Evolutionary conservation across 1,140 invertebrate genomes (phyloP), one percentile per base, ranked within the genome.

Genomic region (Leptinotarsa undecemlineata): DNA sequence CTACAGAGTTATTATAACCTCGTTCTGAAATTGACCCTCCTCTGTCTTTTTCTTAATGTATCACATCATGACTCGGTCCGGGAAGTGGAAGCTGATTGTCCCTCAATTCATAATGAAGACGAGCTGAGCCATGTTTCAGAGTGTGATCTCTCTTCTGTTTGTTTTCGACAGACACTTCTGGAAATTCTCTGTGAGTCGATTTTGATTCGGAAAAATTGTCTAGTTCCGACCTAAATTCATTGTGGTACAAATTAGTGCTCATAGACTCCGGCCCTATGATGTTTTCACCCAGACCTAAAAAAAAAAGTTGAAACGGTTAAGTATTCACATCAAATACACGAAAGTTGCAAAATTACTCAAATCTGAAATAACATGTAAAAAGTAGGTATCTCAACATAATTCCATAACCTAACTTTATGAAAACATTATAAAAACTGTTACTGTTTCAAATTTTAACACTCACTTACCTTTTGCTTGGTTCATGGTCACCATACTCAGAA

Each of bases 51-150:
- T 33, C 26, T 67, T 67, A 5, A 70, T 33, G 26, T 26, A 26
- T 70, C 13, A 33, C 21, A 70, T 48, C 68, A 48, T 33, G 68
- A 48, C 47, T 70, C n/a, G 68, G 48, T n/a, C 33, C 42, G 42
- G 48, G 68, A 15, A 70, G 21, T n/a, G 17, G 33, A 70, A n/a
- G 42, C 47, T 48, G 47, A 19, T 70, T 47, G 17, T 20, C 14
- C 17, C 57, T 61, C 17, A 20, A n/a, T 61, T 61, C 57, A 17
- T 17, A 5, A 6, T 26, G 26, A 26, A 26, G 26, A 26, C 26
- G 26, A 26, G 26, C 26, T 26, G 26, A 26, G 26, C 26, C 26
- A 26, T 26, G 26, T 26, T 26, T 26, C 26, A 26, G 26, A 26
- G 26, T 26, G 26, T 26, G 26, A 26, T 26, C 26, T 26, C 26